Evolutionary conservation across 2,888 invertebrate species (phyloP).

Genomic region (Acleris laterana): DNA sequence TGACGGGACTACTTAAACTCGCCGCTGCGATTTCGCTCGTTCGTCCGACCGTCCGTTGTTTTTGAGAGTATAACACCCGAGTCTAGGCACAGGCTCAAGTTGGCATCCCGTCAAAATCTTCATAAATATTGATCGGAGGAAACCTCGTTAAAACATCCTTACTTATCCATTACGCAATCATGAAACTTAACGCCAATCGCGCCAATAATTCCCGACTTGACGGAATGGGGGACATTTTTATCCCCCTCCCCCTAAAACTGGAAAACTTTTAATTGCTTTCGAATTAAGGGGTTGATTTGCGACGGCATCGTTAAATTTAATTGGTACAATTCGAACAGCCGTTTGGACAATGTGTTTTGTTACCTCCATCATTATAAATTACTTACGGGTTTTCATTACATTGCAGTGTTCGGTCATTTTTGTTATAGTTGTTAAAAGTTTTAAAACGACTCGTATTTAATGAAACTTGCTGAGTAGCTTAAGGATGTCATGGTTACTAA

Average conservation of each 20-base stretch:
- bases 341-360: conserved; percentile 19
- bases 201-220: conserved; percentile 20
- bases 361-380: conserved; percentile 4
- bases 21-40: too few relatives aligned
- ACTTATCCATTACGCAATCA: conserved; percentile 19
- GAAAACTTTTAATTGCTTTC: conserved; percentile 37
- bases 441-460: too few relatives aligned
- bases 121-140: neutral
- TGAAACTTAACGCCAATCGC: conserved; percentile 26
- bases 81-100: too few relatives aligned
- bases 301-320: conserved; percentile 34
- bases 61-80: too few relatives aligned
- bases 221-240: conserved; percentile 25
- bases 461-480: too few relatives aligned
- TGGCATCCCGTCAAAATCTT: neutral
- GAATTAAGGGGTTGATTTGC: conserved; percentile 37
- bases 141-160: conserved; percentile 11
- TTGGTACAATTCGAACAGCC: conserved; percentile 29
- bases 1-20: too few relatives aligned
- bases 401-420: neutral
- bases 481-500: too few relatives aligned
- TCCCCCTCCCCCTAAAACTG: conserved; percentile 12
- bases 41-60: too few relatives aligned
- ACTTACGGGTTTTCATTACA: neutral
- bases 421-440: too few relatives aligned